Base-by-base conservation (phyloP, 2,888 invertebrate species). In the Tanaodytes sp. region DNA sequence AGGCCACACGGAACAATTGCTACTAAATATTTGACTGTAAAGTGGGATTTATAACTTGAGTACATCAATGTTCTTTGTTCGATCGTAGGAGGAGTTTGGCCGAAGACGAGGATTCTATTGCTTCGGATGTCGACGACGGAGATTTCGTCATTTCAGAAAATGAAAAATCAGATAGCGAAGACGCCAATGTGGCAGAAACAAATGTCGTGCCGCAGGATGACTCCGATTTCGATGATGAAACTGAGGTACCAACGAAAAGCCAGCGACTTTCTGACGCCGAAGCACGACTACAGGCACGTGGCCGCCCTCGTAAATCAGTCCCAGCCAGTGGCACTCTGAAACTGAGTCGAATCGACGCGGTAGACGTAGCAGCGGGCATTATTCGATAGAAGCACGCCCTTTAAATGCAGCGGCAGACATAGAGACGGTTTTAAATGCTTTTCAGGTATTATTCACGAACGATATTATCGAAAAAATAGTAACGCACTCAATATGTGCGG, bases 121-220 rank as follows among this genome's bases (percentile, higher is more conserved):
- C 30, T 18, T 48, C 48, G 2, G 58, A 40, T 30, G 37, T 39
- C 2, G 48, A 48, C 9, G 58, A 40, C 31, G 48, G 48, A n/a
- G 40, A 58, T 11, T 58, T 58, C 18, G 16, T 58, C n/a, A 11
- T 58, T 6, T 58, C 48, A 1, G 18, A 16, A 6, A 31, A 59
- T 43, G 61, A 61, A n/a, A 0, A 51, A 27, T 37, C 1, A 9
- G 42, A 27, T 2, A 27, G 14, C 15, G 18, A 16, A 52, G 30
- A 52, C 2, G 11, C 36, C 8, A 16, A 20, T 27, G 11, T 19
- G 19, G 19, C 19, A 18, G n/a, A 16, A 5, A 30, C n/a, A n/a
- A n/a, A n/a, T n/a, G n/a, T n/a, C n/a, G n/a, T n/a, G n/a, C n/a
- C n/a, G n/a, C 14, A 33, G 31, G 16, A 6, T 12, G 36, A 57